Conservation (phyloP, 1,140 invertebrate genomes). For the Listronotus bonariensis region DNA sequence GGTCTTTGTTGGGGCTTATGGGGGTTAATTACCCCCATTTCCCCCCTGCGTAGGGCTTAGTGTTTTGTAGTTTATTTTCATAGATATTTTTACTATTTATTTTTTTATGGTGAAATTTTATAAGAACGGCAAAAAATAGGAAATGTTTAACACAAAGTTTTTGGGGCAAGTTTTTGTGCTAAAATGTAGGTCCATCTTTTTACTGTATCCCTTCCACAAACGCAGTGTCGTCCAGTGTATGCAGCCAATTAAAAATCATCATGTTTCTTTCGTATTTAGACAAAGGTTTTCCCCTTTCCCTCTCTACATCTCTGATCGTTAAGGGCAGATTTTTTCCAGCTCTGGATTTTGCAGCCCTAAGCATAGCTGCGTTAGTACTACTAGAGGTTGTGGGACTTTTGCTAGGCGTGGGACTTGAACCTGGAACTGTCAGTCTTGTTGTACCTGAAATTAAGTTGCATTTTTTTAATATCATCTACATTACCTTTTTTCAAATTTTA, state of each 20-base stretch:
- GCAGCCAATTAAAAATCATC: slow-evolving; percentile 92
- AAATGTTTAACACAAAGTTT: no score
- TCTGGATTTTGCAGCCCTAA: slow-evolving; percentile 57
- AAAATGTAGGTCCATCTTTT: slow-evolving; percentile 15
- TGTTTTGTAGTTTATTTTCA: no score
- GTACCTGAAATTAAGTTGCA: slow-evolving; percentile 49
- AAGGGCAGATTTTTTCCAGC: slow-evolving; percentile 64
- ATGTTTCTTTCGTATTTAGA: slow-evolving; percentile 88
- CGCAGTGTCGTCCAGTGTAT: slow-evolving; percentile 76
- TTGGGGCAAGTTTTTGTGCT: no score
- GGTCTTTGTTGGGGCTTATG: no score
- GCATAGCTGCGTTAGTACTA: slow-evolving; percentile 52
- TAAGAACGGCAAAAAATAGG: no score
- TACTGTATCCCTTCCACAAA: slow-evolving; percentile 61
- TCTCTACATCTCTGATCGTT: slow-evolving; percentile 77
- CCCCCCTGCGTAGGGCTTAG: no score
- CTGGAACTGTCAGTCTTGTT: slow-evolving; percentile 62
- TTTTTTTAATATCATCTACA: no score
- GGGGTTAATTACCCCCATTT: no score
- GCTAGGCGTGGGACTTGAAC: slow-evolving; percentile 54
- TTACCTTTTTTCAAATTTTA: no score
- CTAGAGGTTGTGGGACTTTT: slow-evolving; percentile 43
- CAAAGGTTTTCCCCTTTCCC: slow-evolving; percentile 79
- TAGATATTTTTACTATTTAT: no score
- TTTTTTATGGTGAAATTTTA: no score